Conservation (phyloP, 92 coral and sea anemone genomes). For the Chrysogorgia sp. region DNA sequence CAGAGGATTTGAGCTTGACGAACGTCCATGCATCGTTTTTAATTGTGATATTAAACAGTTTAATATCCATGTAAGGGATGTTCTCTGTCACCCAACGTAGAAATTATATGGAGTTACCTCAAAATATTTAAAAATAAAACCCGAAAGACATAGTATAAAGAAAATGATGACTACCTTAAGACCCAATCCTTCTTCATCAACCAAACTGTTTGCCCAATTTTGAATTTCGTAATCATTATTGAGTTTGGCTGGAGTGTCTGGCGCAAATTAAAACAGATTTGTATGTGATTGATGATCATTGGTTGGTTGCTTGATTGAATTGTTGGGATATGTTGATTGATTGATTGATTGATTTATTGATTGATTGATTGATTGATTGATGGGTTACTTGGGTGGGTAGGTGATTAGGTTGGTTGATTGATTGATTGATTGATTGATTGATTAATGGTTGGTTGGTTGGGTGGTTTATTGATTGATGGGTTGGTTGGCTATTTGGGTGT, state of each 20-base stretch:
- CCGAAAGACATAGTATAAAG: no score
- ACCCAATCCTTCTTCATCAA: slow-evolving; percentile 93
- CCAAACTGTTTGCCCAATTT: slow-evolving; percentile 93
- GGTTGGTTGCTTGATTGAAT: neutral
- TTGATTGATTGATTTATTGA: neutral
- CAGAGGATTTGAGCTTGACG: no score
- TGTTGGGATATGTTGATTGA: no score
- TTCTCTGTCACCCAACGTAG: no score
- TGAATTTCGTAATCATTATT: slow-evolving; percentile 82
- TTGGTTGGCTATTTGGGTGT: neutral
- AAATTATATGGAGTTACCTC: neutral
- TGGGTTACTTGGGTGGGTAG: neutral
- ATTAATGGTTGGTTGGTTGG: no score
- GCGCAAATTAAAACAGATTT: neutral
- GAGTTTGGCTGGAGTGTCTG: slow-evolving; percentile 79
- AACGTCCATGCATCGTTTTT: no score
- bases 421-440: neutral
- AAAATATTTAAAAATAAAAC: neutral
- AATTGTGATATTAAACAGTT: no score
- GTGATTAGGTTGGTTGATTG: neutral
- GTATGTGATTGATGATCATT: neutral
- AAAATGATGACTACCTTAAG: slow-evolving; percentile 59
- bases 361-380: neutral
- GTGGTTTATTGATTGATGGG: neutral
- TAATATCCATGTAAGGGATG: no score